Percentiles rank a stretch among this genome's conserved stretches.
Conservation (phyloP, 2,888 invertebrate species). For the Napeogenes sylphis region DNA sequence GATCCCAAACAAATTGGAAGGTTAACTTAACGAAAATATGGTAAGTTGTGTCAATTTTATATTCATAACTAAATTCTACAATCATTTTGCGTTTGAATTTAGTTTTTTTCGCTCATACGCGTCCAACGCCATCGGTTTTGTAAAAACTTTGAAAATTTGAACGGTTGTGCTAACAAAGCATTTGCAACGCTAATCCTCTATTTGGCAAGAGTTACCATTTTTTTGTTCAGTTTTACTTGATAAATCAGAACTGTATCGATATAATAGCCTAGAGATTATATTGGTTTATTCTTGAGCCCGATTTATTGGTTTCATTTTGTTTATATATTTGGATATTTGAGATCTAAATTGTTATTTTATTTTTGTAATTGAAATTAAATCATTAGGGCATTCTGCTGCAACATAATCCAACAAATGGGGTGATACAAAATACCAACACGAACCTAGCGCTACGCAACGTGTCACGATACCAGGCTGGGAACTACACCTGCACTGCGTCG, state of each 20-base stretch:
- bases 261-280: not conserved
- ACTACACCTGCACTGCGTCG: slow-evolving; percentile 92
- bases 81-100: slow-evolving; percentile 26
- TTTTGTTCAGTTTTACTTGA: not conserved
- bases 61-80: slow-evolving; percentile 25
- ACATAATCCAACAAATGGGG: slow-evolving; percentile 88
- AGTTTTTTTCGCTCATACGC: slow-evolving; percentile 23
- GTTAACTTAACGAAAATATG: slow-evolving; percentile 16
- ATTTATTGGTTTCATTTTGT: not conserved
- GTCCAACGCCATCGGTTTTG: slow-evolving; percentile 19
- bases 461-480: slow-evolving; percentile 87
- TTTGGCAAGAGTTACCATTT: slow-evolving; percentile 1
- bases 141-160: slow-evolving; percentile 20
- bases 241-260: not conserved
- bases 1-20: not conserved
- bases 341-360: not conserved
- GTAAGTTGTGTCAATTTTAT: slow-evolving; percentile 17
- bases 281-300: not conserved
- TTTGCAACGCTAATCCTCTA: slow-evolving; percentile 6
- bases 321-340: not conserved
- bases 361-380: slow-evolving; percentile 1
- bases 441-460: slow-evolving; percentile 90
- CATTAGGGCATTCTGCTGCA: slow-evolving; percentile 87
- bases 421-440: slow-evolving; percentile 87
- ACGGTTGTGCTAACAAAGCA: slow-evolving; percentile 11